Evolutionary conservation across 2,797 vertebrate species (phyloP), one percentile per base, ranked within the genome.

Genomic region (Phoebastria nigripes): DNA sequence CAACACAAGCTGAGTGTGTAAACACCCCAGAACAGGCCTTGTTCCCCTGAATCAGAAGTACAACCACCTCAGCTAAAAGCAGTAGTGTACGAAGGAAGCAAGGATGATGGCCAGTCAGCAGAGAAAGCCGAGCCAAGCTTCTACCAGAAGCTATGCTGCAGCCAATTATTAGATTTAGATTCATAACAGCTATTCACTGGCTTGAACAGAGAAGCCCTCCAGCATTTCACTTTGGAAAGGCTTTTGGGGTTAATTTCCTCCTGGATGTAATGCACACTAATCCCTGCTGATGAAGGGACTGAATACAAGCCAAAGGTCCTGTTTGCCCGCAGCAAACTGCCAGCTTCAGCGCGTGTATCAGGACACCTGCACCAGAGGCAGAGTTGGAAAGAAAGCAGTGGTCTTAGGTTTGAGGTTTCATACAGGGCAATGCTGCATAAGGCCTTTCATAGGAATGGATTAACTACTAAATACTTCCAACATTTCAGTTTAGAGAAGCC

Each of bases 261-360:
- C 88, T 96, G 81, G 67, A 90, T 93, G 74, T 87, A 95, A 79
- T 46, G 49, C 81, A 93, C 67, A 33, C 66, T 96, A 95, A 96
- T 94, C 93, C 82, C 67, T 87, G 83, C 69, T 93, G 95, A 76
- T 95, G 93, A 82, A 91, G 79, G 70, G 77, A 49, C 94, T 94
- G 93, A 96, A 89, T 7, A 52, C 28, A 49, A 93, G 85, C 96
- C 94, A 96, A 95, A 96, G 96, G 87, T 96, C 77, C 91, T 95
- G 86, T 95, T 82, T 95, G 94, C 95, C 90, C 94, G 74, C 63
- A 90, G 70, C 78, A 85, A 80, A 90, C 88, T 18, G 33, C 70
- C 90, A 93, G 74, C 44, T 89, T 74, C 81, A 80, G 29, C 2
- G 1, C 25, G 2, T 2, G 5, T 26, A 80, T 49, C 5, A 42